Conservation (phyloP, 2,113 vertebrate species). For the Todiramphus chloris region DNA sequence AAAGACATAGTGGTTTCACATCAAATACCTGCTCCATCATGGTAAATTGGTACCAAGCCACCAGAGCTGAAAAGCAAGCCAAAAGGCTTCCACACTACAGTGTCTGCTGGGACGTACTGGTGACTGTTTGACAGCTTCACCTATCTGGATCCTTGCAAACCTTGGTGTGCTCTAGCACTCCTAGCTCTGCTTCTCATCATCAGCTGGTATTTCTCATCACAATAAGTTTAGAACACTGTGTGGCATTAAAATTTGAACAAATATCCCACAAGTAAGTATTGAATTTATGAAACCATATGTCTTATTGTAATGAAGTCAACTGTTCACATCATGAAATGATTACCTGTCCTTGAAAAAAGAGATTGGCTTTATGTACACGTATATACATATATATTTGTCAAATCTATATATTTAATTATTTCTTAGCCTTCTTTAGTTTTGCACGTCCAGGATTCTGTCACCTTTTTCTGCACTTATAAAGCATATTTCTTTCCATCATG, state of each 20-base stretch:
- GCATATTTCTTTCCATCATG: background rate
- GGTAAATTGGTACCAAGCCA: background rate
- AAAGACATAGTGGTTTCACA: background rate
- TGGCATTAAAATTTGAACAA: constrained; percentile 52
- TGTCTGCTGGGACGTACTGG: background rate
- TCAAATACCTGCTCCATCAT: background rate
- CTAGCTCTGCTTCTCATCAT: constrained; percentile 64
- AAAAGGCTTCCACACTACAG: background rate
- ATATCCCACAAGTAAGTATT: constrained; percentile 37
- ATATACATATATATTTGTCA: background rate
- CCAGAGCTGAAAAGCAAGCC: background rate
- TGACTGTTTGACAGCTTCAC: background rate
- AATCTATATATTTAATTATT: background rate
- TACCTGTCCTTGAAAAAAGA: constrained; percentile 70
- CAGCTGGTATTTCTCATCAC: constrained; percentile 46
- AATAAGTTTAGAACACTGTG: constrained; percentile 38
- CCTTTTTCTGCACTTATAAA: constrained; percentile 27
- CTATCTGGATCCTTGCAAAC: background rate
- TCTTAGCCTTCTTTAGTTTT: constrained; percentile 40
- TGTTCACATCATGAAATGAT: constrained; percentile 69
- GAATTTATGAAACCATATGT: constrained; percentile 70
- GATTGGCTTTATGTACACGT: constrained; percentile 7
- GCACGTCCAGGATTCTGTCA: background rate
- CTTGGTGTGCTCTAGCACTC: background rate
- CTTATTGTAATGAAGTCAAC: constrained; percentile 57